Conservation (phyloP, 2,888 invertebrate species). For the Eledona agricola region DNA sequence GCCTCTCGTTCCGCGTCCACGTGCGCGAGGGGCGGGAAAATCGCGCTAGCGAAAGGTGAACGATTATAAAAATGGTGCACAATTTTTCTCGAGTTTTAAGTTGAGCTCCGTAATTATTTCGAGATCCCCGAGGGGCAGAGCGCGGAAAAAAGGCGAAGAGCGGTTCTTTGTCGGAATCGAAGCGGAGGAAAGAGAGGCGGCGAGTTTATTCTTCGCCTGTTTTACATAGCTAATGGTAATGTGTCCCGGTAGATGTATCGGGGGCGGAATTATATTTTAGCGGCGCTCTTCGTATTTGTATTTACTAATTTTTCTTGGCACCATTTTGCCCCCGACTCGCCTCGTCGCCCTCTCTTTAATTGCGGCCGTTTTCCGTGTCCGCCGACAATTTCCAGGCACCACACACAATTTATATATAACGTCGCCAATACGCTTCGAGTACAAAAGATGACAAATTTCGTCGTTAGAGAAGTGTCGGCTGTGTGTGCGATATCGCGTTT, state of each 20-base stretch:
- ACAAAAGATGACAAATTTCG: constrained; percentile 58
- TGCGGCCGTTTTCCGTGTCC: too few species aligned
- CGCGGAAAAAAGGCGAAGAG: too few species aligned
- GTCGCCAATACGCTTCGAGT: constrained; percentile 56
- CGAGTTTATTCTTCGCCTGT: constrained; percentile 35
- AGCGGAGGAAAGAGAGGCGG: constrained; percentile 8
- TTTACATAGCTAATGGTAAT: constrained; percentile 58
- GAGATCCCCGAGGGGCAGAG: constrained; percentile 56
- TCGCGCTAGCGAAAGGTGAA: constrained; percentile 62
- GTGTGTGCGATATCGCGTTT: constrained; percentile 53
- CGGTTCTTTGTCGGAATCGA: constrained; percentile 20
- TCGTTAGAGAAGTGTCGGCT: constrained; percentile 56
- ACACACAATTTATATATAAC: constrained; percentile 53
- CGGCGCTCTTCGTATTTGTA: constrained; percentile 57
- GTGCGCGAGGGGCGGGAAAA: too few species aligned
- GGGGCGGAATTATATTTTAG: constrained; percentile 56
- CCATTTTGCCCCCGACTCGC: constrained; percentile 23
- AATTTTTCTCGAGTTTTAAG: constrained; percentile 62
- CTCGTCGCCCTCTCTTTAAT: too few species aligned
- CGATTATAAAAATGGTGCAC: constrained; percentile 62
- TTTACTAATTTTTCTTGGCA: constrained; percentile 57
- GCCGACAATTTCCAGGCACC: constrained; percentile 48
- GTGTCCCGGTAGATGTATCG: constrained; percentile 56
- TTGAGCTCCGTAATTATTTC: constrained; percentile 62
- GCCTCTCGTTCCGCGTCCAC: too few species aligned